Evolutionary conservation across 2,888 invertebrate species (phyloP).

Genomic region (Drosophila melanosoma): DNA sequence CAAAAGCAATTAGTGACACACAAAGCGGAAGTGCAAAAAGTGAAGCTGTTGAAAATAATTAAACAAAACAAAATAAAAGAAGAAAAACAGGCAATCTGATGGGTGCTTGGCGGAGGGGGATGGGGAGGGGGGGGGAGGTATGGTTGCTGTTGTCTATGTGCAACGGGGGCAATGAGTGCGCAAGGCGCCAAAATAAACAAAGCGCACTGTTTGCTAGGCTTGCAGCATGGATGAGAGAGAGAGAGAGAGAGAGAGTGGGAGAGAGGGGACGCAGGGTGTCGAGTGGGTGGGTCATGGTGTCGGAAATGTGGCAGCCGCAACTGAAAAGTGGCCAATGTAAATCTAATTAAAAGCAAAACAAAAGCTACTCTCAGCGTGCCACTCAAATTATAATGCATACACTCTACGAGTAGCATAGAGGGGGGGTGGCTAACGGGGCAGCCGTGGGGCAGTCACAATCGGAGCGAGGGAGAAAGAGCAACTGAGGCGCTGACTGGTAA

Average conservation of each 20-base stretch:
- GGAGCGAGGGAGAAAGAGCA: background rate
- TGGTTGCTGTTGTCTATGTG: slow-evolving; percentile 32
- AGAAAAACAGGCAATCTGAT: slow-evolving; percentile 35
- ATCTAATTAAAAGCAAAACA: slow-evolving; percentile 81
- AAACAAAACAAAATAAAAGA: slow-evolving; percentile 43
- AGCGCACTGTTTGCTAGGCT: slow-evolving; percentile 73
- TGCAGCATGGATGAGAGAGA: slow-evolving; percentile 46
- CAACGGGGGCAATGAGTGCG: slow-evolving; percentile 49
- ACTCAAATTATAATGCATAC: slow-evolving; percentile 78
- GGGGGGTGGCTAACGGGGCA: background rate
- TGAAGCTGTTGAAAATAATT: slow-evolving; percentile 79
- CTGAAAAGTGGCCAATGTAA: slow-evolving; percentile 82
- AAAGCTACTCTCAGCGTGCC: slow-evolving; percentile 81
- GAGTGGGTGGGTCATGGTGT: background rate
- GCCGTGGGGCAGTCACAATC: background rate
- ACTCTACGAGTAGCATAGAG: slow-evolving; percentile 16
- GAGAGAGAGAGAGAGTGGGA: background rate
- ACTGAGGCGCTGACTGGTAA: slow-evolving; percentile 9
- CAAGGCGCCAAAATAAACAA: slow-evolving; percentile 78
- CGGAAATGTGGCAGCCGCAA: slow-evolving; percentile 53
- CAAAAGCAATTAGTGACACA: slow-evolving; percentile 81
- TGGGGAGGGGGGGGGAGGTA: background rate
- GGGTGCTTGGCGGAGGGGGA: background rate
- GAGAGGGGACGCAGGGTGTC: background rate
- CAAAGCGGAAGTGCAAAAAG: slow-evolving; percentile 81